Percentiles rank a stretch among this genome's conserved stretches.
These are phyloP conservation scores for Cepaea hortensis DNA, from an alignment of 2,888 invertebrate species.

Conservation along the genomic window DNA sequence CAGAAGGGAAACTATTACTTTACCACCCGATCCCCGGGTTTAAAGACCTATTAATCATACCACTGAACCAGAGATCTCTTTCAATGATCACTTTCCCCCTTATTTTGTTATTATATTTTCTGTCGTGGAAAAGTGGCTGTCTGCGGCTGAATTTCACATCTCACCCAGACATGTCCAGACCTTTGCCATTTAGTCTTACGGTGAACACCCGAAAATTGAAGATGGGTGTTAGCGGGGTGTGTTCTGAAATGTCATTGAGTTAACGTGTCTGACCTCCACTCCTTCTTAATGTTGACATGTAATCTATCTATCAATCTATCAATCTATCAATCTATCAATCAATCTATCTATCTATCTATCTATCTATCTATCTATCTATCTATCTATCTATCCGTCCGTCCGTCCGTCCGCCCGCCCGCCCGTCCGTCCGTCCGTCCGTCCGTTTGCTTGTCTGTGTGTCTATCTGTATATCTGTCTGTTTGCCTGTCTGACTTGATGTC, in stretches of 20 bases:
- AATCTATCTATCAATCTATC: neutral
- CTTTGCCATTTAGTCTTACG: constrained; percentile 21
- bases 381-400: neutral
- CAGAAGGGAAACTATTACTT: too few relatives aligned
- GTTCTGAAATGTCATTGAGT: constrained; percentile 11
- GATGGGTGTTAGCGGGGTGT: constrained; percentile 21
- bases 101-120: too few relatives aligned
- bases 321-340: neutral
- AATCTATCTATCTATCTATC: neutral
- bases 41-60: too few relatives aligned
- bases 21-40: too few relatives aligned
- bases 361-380: neutral
- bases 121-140: too few relatives aligned
- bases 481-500: neutral
- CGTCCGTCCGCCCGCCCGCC: neutral
- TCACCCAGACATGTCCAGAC: constrained; percentile 20
- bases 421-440: neutral
- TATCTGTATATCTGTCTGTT: neutral
- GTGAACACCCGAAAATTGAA: constrained; percentile 20
- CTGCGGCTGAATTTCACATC: neutral
- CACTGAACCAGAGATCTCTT: too few relatives aligned
- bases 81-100: too few relatives aligned
- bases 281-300: neutral
- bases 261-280: neutral
- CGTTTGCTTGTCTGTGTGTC: neutral